Evolutionary conservation across 2,888 invertebrate species (phyloP).

Genomic region (Lepetodrilus schrolli): DNA sequence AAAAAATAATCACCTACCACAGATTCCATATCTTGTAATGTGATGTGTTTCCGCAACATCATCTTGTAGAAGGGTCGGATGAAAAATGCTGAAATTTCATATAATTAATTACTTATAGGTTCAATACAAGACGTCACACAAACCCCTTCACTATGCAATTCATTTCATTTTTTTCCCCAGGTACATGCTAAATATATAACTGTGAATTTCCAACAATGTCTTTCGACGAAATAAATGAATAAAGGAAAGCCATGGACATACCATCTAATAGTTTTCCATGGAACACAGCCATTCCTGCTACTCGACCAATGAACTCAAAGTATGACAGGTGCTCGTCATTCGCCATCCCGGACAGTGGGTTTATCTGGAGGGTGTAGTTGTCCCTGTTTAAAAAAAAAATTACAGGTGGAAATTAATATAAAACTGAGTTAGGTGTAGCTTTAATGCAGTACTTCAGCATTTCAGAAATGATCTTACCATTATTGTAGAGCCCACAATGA

Average conservation of each 20-base stretch:
- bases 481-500: too few relatives aligned
- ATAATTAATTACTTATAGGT: too few relatives aligned
- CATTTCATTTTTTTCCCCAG: too few relatives aligned
- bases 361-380: slow-evolving; percentile 98
- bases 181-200: too few relatives aligned
- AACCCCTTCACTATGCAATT: too few relatives aligned
- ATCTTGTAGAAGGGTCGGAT: slow-evolving; percentile 99
- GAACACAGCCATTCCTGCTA: slow-evolving; percentile 99
- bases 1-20: slow-evolving; percentile 79
- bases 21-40: slow-evolving; percentile 97
- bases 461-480: too few relatives aligned
- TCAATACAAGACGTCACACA: too few relatives aligned
- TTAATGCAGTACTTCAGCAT: too few relatives aligned
- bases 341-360: slow-evolving; percentile 96
- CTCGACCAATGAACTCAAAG: slow-evolving; percentile 97
- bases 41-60: slow-evolving; percentile 96
- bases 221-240: not conserved
- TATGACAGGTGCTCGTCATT: slow-evolving; percentile 98
- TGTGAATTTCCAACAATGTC: not conserved
- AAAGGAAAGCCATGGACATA: slow-evolving; percentile 74
- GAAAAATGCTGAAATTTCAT: slow-evolving; percentile 95
- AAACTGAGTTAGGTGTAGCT: too few relatives aligned
- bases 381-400: too few relatives aligned
- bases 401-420: too few relatives aligned
- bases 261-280: slow-evolving; percentile 98